Evolutionary conservation across 2,888 invertebrate species (phyloP).

Genomic region (Horisme vitalbata): DNA sequence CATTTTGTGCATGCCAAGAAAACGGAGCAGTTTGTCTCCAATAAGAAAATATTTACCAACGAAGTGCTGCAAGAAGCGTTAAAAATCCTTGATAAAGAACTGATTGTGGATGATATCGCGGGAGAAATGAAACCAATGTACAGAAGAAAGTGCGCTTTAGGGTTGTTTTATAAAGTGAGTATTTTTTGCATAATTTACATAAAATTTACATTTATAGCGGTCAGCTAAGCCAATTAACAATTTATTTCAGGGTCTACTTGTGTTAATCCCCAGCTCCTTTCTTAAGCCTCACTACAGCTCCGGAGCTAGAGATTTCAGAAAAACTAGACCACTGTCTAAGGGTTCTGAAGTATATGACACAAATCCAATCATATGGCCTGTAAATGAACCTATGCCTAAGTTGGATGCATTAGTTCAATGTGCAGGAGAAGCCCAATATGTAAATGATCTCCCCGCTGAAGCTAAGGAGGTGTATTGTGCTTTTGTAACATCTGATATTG

Average conservation of each 20-base stretch:
- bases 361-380: conserved; percentile 84
- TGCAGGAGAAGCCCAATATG: conserved; percentile 86
- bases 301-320: conserved; percentile 71
- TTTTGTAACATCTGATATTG: conserved; percentile 81
- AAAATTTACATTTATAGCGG: too few species aligned
- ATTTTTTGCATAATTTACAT: not conserved
- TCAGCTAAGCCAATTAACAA: too few species aligned
- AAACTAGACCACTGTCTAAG: conserved; percentile 82
- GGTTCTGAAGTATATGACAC: conserved; percentile 85
- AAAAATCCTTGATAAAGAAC: conserved; percentile 78
- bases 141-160: conserved; percentile 82
- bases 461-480: conserved; percentile 86
- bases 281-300: conserved; percentile 73
- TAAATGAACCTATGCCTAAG: conserved; percentile 86
- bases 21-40: conserved; percentile 76
- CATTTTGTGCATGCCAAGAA: conserved; percentile 81
- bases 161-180: conserved; percentile 86
- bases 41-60: conserved; percentile 67
- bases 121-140: conserved; percentile 84
- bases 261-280: conserved; percentile 69
- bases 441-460: conserved; percentile 53
- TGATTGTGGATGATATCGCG: conserved; percentile 60
- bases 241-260: conserved; percentile 72
- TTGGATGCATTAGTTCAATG: conserved; percentile 84
- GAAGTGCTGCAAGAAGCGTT: conserved; percentile 78